Base-by-base conservation (phyloP, 30 jellyfish, hydroid and myxozoan genomes). In the Mastigias papua region DNA sequence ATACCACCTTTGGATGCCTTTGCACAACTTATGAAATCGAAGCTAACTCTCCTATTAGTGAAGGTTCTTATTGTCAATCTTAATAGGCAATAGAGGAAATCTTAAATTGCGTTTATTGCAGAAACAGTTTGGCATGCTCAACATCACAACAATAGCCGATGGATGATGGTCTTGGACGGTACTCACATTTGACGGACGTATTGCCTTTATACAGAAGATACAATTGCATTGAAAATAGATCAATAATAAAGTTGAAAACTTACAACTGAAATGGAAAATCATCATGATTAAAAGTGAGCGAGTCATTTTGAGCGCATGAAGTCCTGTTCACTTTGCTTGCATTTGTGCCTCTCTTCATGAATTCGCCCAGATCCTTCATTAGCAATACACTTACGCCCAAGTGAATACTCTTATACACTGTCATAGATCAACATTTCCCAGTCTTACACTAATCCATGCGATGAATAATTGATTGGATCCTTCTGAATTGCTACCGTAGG, bases 371-470 rank as follows among this genome's bases (percentile, higher is more conserved):
- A 5, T 11, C 11, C 54, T 37, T 37, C 5, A 37, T 37, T 3
- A 37, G 10, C 11, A 11, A 3, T 37, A 3, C 54, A 37, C 5
- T 37, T 37, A 5, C 11, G 54, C 54, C 5, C 5, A 8, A 51
- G 5, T 17, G 27, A 5, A 51, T 21, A 2, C 67, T 51, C 25
- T 11, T 10, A 7, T 63, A 8, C 74, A 63, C 19, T 5, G 37
- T 9, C 42, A 22, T 23, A 11, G 4, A 23, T 26, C 74, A 63
- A 4, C 16, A 51, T 51, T 21, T 51, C 27, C 67, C 27, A 23
- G 37, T 63, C 42, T 9, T 20, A 1, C 13, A 11, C 42, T 17
- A 72, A 72, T 72, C 48, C 83, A 72, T 34, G 83, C 83, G 20
- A 34, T 20, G 34, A 27, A 34, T 37, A 33, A 29, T 29, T 27